Base-by-base conservation (phyloP, 2,888 invertebrate species). In the Cancer borealis region DNA sequence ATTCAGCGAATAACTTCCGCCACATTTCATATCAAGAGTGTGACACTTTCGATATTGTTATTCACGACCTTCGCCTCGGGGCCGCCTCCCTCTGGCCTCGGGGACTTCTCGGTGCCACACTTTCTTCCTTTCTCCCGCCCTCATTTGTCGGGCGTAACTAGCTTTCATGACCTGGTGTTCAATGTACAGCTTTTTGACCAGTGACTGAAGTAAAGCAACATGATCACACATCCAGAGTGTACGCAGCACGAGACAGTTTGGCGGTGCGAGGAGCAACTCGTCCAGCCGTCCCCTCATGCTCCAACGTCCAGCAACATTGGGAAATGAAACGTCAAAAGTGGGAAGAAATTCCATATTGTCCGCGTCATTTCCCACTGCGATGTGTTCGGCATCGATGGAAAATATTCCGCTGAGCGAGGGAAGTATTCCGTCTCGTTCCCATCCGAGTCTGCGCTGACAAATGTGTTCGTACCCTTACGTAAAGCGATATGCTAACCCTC, bases 11-110 rank as follows among this genome's bases (percentile, higher is more conserved):
- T 92, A 88, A 54, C 93, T 93, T 93, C 93, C 93, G 90, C 90
- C 79, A 91, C 93, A 93, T 93, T 93, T 93, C 93, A 49, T 93
- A 93, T 93, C 90, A 91, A 93, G 90, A 90, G 91, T 79, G 93
- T 84, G 93, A 93, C 91, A 91, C 93, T 93, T 91, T 93, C 93
- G 89, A 91, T 93, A 91, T 91, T 93, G 93, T 93, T 93, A 93
- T 93, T 93, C 93, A 93, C 90, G 93, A 89, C 54, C 93, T 84
- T 17, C 84, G 39, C 84, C 84, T 73, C 73, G 26, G 26, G 26
- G 1, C 84, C 84, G 84, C 39, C 84, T 39, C 84, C 84, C 39
- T 39, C 39, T 14, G 79, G 12, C 39, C 84, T 39, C 84, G 3
- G 39, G 39, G 90, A 49, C 26, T 49, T 21, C 26, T 26, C 14